Evolutionary conservation across 2,797 vertebrate species (phyloP).

Genomic region (Ceyx erithaca): DNA sequence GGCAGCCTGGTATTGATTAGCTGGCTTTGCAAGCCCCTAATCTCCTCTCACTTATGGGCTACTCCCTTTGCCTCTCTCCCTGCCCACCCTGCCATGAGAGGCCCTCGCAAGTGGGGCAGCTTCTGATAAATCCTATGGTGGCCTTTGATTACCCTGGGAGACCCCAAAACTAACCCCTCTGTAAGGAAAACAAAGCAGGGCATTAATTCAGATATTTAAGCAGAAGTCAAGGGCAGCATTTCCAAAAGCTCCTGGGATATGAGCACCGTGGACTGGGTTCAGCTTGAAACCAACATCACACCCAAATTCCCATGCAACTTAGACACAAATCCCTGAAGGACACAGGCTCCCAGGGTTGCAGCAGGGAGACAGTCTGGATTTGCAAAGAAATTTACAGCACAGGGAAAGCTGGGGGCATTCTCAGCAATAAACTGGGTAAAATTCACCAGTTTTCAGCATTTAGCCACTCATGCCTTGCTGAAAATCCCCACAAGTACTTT

Average conservation of each 20-base stretch:
- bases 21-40: neutral
- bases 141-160: neutral
- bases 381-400: neutral
- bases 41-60: neutral
- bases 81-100: neutral
- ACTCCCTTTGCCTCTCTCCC: neutral
- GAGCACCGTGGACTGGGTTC: fast-evolving
- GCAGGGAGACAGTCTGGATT: neutral
- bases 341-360: neutral
- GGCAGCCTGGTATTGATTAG: slow-evolving; percentile 80
- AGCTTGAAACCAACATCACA: neutral
- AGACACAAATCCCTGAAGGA: neutral
- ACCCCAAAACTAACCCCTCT: neutral
- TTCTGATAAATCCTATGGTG: neutral
- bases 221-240: neutral
- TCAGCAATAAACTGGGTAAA: neutral
- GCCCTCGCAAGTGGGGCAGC: neutral
- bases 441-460: neutral
- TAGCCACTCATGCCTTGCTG: neutral
- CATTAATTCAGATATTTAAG: neutral
- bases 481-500: neutral
- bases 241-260: neutral
- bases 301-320: neutral
- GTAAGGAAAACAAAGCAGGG: neutral
- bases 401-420: neutral